Conservation (phyloP, 2,113 vertebrate genomes). For the Monopterus albus region DNA sequence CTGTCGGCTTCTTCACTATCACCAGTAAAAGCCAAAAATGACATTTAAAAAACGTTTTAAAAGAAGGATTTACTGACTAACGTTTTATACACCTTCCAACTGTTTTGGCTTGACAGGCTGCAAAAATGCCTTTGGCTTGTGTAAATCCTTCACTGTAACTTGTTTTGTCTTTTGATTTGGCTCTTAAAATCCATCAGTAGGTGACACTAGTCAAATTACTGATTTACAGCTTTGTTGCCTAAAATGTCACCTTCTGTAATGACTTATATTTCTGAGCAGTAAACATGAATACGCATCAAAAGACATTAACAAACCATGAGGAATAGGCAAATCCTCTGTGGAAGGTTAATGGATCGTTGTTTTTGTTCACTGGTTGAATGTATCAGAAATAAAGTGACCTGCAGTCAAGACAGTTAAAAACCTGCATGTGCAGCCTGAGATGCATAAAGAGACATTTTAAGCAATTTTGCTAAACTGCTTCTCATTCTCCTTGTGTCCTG, state of each 20-base stretch:
- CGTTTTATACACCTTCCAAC: too few species aligned
- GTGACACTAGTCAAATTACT: neutral
- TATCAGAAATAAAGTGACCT: neutral
- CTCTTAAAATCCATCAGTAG: neutral
- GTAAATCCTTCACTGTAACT: too few species aligned
- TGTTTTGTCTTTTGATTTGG: neutral
- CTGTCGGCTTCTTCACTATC: too few species aligned
- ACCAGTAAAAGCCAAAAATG: too few species aligned
- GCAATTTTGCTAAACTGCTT: conserved; percentile 3
- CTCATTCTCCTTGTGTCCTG: conserved; percentile 6
- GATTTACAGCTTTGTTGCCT: too few species aligned
- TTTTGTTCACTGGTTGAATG: conserved; percentile 5
- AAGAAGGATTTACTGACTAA: too few species aligned
- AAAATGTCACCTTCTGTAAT: neutral
- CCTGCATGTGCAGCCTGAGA: neutral
- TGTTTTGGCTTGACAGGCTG: too few species aligned
- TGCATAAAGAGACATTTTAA: conserved; percentile 14
- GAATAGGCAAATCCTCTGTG: neutral
- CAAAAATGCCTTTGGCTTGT: too few species aligned
- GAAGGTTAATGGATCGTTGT: neutral
- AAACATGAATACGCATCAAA: neutral
- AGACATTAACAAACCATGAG: neutral
- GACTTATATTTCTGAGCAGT: neutral
- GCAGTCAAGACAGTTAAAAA: neutral
- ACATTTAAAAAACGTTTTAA: too few species aligned